Evolutionary conservation across 2,888 invertebrate genomes (phyloP).

Genomic region (Spodoptera exigua): DNA sequence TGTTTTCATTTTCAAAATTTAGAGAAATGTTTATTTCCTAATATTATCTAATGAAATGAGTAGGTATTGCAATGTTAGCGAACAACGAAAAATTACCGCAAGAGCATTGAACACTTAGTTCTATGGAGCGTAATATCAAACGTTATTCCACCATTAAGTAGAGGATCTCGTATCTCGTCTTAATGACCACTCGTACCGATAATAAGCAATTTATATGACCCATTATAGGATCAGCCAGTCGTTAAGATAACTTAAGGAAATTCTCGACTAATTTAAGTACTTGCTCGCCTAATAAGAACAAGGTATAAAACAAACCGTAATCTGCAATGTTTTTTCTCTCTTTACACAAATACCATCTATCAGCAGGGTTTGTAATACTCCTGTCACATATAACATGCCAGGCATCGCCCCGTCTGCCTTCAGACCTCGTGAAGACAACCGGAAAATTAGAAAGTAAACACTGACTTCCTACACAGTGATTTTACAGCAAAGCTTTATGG

Average conservation of each 20-base stretch:
- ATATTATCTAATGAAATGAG: neutral
- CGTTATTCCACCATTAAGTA: conserved; percentile 55
- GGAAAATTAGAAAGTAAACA: conserved; percentile 88
- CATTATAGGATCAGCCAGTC: conserved; percentile 78
- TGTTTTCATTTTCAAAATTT: no score
- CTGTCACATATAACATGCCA: conserved; percentile 76
- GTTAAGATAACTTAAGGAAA: conserved; percentile 77
- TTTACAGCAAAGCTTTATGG: conserved; percentile 66
- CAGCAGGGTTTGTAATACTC: conserved; percentile 73
- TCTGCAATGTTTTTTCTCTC: conserved; percentile 18
- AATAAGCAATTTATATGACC: conserved; percentile 83
- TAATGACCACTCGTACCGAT: conserved; percentile 72
- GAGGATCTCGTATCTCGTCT: conserved; percentile 65
- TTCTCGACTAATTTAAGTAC: conserved; percentile 67
- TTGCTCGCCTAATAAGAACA: conserved; percentile 53
- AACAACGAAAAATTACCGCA: no score
- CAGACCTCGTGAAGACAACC: conserved; percentile 84
- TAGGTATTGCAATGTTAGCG: no score
- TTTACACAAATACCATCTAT: conserved; percentile 57
- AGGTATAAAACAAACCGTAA: conserved; percentile 43
- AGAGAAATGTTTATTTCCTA: conserved; percentile 15
- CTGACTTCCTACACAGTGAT: conserved; percentile 69
- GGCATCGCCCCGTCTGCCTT: conserved; percentile 71
- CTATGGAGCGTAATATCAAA: conserved; percentile 52
- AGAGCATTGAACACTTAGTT: conserved; percentile 14